Conservation (phyloP, 2,797 vertebrate genomes). For the Lutjanus argentimaculatus region DNA sequence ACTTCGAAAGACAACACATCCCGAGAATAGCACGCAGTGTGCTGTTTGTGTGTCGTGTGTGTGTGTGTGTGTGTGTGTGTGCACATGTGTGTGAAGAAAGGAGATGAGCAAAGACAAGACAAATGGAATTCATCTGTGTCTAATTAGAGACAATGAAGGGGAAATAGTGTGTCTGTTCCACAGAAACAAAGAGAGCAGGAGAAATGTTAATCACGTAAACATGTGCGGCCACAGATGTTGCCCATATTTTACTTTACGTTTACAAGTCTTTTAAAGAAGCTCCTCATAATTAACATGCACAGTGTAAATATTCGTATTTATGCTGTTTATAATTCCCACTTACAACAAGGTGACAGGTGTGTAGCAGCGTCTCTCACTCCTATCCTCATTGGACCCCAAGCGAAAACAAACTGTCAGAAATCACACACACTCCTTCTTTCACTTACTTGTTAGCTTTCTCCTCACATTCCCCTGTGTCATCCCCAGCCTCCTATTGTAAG, state of each 20-base stretch:
- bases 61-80: slow-evolving; percentile 2
- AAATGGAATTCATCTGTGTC: slow-evolving; percentile 69
- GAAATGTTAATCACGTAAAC: slow-evolving; percentile 37
- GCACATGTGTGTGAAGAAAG: slow-evolving; percentile 24
- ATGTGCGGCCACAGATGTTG: slow-evolving; percentile 30
- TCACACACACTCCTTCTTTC: slow-evolving; percentile 12
- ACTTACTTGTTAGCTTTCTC: slow-evolving; percentile 33
- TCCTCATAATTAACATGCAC: neutral
- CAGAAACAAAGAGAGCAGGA: slow-evolving; percentile 42
- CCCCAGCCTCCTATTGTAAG: slow-evolving; percentile 1
- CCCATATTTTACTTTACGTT: neutral
- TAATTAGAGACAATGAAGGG: slow-evolving; percentile 68
- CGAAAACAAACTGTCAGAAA: slow-evolving; percentile 37
- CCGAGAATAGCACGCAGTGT: slow-evolving; percentile 52
- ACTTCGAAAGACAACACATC: slow-evolving; percentile 35
- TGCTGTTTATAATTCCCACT: neutral
- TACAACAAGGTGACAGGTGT: neutral
- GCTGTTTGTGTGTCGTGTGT: slow-evolving; percentile 17
- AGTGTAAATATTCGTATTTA: slow-evolving; percentile 2
- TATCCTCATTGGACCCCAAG: slow-evolving; percentile 4
- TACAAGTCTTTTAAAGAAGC: neutral
- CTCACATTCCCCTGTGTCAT: slow-evolving; percentile 1
- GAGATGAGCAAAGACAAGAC: slow-evolving; percentile 48
- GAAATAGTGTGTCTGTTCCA: slow-evolving; percentile 52
- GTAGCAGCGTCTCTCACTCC: neutral